Evolutionary conservation across 2,797 vertebrate species (phyloP).

Genomic region (Amniataba percoides): DNA sequence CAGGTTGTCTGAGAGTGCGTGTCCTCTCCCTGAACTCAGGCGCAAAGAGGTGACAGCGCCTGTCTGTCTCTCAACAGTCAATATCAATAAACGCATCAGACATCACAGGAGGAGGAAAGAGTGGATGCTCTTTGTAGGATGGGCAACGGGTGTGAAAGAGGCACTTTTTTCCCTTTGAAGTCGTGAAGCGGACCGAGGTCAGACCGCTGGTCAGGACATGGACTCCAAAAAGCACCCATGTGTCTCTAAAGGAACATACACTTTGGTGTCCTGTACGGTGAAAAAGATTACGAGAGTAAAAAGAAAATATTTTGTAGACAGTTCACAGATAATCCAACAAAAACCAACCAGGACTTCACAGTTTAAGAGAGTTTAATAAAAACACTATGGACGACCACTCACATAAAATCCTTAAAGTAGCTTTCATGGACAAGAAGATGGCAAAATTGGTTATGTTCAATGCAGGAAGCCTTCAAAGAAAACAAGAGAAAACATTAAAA

Average conservation of each 20-base stretch:
- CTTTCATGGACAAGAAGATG: conserved; percentile 7
- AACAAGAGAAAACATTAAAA: too few species aligned
- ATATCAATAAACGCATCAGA: conserved; percentile 57
- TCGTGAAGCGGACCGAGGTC: conserved; percentile 18
- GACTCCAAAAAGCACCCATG: neutral
- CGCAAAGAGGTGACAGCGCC: conserved; percentile 62
- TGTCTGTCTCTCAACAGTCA: conserved; percentile 57
- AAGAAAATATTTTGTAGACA: neutral
- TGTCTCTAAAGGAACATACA: conserved; percentile 3
- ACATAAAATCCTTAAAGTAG: conserved; percentile 11
- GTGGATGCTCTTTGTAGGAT: conserved; percentile 22
- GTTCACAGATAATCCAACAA: neutral
- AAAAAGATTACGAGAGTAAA: neutral
- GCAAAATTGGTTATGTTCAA: neutral
- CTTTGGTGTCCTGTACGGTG: neutral
- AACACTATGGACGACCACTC: neutral
- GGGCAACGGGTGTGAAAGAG: conserved; percentile 33
- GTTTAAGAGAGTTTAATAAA: neutral
- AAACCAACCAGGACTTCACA: neutral
- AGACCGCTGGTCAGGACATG: conserved; percentile 7
- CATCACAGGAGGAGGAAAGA: conserved; percentile 40
- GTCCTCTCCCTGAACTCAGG: conserved; percentile 74
- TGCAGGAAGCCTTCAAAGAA: conserved; percentile 6
- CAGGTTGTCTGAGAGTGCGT: conserved; percentile 39
- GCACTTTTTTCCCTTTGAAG: conserved; percentile 6